Evolutionary conservation across 2,888 invertebrate genomes (phyloP).

Genomic region (Chirona hameri): DNA sequence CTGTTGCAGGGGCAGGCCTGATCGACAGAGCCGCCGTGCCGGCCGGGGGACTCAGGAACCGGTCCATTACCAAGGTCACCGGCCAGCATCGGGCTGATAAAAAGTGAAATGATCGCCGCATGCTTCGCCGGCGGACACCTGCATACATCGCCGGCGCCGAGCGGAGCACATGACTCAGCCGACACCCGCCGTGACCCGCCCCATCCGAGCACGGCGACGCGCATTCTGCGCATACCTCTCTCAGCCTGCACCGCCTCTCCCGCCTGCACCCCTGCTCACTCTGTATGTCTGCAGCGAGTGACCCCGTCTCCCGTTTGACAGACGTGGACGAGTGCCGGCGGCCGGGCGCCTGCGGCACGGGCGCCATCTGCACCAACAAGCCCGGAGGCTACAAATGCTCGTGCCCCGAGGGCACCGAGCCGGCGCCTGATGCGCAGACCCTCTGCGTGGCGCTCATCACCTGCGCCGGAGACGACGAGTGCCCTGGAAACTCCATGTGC

Average conservation of each 20-base stretch:
- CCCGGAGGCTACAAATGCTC: conserved; percentile 73
- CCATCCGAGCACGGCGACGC: not conserved
- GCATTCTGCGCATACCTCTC: not conserved
- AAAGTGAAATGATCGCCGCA: not conserved
- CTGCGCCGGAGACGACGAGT: conserved; percentile 69
- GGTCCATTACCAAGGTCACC: not conserved
- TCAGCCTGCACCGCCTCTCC: not conserved
- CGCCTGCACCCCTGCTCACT: not conserved
- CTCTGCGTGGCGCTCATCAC: conserved; percentile 78
- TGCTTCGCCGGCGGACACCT: not conserved
- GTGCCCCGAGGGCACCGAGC: conserved; percentile 75
- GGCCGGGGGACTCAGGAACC: not conserved
- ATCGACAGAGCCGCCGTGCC: no score
- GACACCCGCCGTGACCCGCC: not conserved
- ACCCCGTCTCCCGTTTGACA: conserved; percentile 38
- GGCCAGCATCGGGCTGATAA: not conserved
- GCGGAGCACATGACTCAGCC: no score
- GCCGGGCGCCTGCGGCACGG: conserved; percentile 69
- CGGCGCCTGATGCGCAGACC: conserved; percentile 77
- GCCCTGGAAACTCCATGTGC: conserved; percentile 86
- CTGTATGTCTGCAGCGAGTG: not conserved
- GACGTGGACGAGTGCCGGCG: conserved; percentile 79
- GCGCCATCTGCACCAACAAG: conserved; percentile 73
- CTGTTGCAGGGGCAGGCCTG: not conserved
- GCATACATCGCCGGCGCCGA: no score